These are phyloP conservation scores for Abrostola triplasia DNA, from an alignment of 2,888 invertebrate genomes.

Conservation along the genomic window DNA sequence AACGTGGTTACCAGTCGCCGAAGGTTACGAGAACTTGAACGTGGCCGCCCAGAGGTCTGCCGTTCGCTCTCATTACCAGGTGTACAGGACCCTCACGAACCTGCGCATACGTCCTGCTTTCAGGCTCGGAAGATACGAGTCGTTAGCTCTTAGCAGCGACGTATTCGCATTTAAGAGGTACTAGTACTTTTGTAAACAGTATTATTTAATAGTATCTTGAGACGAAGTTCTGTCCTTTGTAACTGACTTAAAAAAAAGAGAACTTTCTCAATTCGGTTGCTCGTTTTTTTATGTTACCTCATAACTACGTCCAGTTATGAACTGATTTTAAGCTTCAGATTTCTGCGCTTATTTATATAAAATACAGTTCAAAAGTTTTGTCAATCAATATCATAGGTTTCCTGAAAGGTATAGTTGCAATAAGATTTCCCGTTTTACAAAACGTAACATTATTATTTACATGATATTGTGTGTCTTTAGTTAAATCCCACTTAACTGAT, in stretches of 20 bases:
- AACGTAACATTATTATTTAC: too few relatives aligned
- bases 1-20: slow-evolving; percentile 91
- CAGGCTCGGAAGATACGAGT: slow-evolving; percentile 83
- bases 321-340: neutral
- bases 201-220: neutral
- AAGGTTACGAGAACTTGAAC: slow-evolving; percentile 88
- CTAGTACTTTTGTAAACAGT: neutral
- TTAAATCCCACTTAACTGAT: too few relatives aligned
- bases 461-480: too few relatives aligned
- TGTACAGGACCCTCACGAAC: slow-evolving; percentile 83
- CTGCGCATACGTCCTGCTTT: slow-evolving; percentile 87
- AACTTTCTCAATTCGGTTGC: too few relatives aligned
- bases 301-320: too few relatives aligned
- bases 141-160: slow-evolving; percentile 82
- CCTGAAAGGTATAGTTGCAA: too few relatives aligned
- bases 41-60: slow-evolving; percentile 85
- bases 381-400: too few relatives aligned
- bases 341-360: neutral
- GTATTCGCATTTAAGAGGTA: slow-evolving; percentile 89
- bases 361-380: too few relatives aligned
- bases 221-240: too few relatives aligned
- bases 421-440: too few relatives aligned
- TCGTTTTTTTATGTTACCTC: too few relatives aligned
- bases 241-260: too few relatives aligned
- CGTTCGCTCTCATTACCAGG: slow-evolving; percentile 86